phyloP scores from a whole-genome alignment of 2,888 invertebrate species.

The Catocala nupta region DNA sequence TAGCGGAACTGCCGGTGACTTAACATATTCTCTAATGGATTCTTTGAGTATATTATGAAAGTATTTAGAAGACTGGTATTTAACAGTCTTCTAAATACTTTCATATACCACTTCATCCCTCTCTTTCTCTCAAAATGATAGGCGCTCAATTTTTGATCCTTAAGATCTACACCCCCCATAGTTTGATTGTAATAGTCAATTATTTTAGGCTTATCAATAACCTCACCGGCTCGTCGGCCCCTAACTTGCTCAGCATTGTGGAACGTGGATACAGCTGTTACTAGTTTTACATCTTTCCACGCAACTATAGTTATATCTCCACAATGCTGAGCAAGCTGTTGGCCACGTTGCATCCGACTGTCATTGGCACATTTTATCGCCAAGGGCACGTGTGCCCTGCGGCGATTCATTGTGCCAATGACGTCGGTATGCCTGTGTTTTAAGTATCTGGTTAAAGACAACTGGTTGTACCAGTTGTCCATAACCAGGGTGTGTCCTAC shows the following conservation, averaged over 20 bases:
- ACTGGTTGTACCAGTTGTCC: no score
- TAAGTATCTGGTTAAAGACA: no score
- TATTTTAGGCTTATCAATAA: neutral
- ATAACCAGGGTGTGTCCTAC: no score
- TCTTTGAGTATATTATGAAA: no score
- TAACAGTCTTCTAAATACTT: no score
- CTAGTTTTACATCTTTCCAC: neutral
- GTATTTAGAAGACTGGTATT: no score
- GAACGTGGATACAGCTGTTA: neutral
- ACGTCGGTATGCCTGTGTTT: no score
- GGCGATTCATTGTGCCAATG: no score
- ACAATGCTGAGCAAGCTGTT: neutral
- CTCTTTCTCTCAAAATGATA: neutral
- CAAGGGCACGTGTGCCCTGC: no score
- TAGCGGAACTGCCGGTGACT: neutral
- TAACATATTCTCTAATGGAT: neutral
- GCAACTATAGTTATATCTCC: neutral
- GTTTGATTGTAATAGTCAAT: neutral
- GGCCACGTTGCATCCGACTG: neutral
- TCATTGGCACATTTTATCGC: neutral
- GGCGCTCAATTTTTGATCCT: neutral
- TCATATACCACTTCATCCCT: no score
- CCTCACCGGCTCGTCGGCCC: neutral
- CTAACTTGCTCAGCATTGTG: neutral
- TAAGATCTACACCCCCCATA: neutral